Evolutionary conservation across 2,113 vertebrate species (phyloP).

Genomic region (Pipa parva): DNA sequence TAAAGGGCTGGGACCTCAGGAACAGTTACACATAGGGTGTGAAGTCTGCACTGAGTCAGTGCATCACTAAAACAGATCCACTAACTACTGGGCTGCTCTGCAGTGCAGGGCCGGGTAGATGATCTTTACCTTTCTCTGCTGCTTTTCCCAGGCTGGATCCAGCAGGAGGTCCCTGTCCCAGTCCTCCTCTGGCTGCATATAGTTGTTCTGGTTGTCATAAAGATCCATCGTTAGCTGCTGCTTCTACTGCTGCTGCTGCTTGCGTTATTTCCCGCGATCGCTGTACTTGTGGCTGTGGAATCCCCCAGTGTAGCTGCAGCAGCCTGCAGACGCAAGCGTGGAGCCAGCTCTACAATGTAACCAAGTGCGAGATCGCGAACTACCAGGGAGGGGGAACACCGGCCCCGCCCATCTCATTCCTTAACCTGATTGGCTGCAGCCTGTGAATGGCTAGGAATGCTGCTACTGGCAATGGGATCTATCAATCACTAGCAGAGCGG

Average conservation of each 20-base stretch:
- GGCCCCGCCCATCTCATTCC: slow-evolving; percentile 48
- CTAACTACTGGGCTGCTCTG: background rate
- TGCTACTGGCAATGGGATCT: slow-evolving; percentile 17
- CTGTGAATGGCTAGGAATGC: slow-evolving; percentile 1
- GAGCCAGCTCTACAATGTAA: slow-evolving; percentile 25
- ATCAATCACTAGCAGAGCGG: slow-evolving; percentile 17
- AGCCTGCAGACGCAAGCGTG: slow-evolving; percentile 9
- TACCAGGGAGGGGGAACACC: slow-evolving; percentile 38
- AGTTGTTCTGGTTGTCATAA: slow-evolving; percentile 70
- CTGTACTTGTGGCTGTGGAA: slow-evolving; percentile 7
- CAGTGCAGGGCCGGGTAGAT: background rate
- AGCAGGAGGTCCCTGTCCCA: slow-evolving; percentile 92
- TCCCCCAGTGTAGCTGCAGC: background rate
- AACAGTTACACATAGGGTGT: too few relatives aligned
- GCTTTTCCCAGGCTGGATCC: slow-evolving; percentile 96
- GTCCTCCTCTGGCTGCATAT: slow-evolving; percentile 89
- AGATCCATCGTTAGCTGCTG: slow-evolving; percentile 70
- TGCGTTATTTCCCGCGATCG: background rate
- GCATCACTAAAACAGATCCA: background rate
- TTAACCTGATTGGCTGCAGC: slow-evolving; percentile 51
- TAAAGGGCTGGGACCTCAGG: too few relatives aligned
- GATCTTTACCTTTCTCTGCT: slow-evolving; percentile 84
- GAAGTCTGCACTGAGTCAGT: background rate
- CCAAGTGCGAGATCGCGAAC: slow-evolving; percentile 40
- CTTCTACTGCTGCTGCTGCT: slow-evolving; percentile 1